These are phyloP conservation scores for Dicyrtomina minuta DNA, from an alignment of 2,888 invertebrate genomes.

Conservation along the genomic window DNA sequence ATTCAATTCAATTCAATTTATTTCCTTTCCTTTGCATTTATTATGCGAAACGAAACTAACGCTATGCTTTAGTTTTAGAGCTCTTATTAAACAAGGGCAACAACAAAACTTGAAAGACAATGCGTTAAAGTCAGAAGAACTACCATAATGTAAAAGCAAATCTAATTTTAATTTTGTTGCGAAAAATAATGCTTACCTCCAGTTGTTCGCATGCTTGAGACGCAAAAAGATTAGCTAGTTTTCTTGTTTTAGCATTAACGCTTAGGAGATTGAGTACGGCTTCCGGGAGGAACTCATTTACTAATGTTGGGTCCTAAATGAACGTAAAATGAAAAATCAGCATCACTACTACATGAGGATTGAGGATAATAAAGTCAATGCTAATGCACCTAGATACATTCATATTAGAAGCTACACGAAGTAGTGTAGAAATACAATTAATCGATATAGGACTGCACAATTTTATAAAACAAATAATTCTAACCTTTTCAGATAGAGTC, in stretches of 20 bases:
- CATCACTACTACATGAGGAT: background rate
- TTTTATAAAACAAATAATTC: background rate
- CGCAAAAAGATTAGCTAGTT: slow-evolving; percentile 37
- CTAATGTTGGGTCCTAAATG: slow-evolving; percentile 38
- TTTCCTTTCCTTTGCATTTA: too few relatives aligned
- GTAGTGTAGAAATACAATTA: background rate
- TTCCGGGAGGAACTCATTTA: slow-evolving; percentile 47
- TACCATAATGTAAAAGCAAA: too few relatives aligned
- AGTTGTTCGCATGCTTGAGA: slow-evolving; percentile 31
- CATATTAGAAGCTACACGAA: background rate
- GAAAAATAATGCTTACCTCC: too few relatives aligned
- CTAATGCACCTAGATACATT: too few relatives aligned
- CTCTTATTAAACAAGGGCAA: too few relatives aligned
- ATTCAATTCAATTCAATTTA: too few relatives aligned
- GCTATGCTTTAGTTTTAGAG: too few relatives aligned
- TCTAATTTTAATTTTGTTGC: too few relatives aligned
- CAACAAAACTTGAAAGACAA: too few relatives aligned
- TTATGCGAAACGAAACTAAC: too few relatives aligned
- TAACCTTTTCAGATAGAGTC: slow-evolving; percentile 37
- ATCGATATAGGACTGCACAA: too few relatives aligned
- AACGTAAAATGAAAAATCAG: slow-evolving; percentile 19
- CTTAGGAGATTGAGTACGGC: slow-evolving; percentile 48
- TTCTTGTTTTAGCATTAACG: slow-evolving; percentile 47
- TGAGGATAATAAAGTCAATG: background rate
- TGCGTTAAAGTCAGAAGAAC: too few relatives aligned